Evolutionary conservation across 2,888 invertebrate species (phyloP).

Genomic region (Nipponacmea schrenckii): DNA sequence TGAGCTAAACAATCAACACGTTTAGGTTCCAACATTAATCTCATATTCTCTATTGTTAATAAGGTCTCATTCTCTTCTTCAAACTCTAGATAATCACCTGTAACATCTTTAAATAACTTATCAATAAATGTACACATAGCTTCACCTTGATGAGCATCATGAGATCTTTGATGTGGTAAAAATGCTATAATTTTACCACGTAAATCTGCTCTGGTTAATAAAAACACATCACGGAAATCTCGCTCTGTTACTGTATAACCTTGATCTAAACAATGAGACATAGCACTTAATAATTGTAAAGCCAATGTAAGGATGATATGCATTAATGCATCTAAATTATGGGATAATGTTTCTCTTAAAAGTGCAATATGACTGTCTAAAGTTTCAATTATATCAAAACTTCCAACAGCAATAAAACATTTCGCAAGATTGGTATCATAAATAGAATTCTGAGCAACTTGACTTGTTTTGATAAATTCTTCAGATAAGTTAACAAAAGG

Average conservation of each 20-base stretch:
- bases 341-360: conserved; percentile 40
- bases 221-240: conserved; percentile 53
- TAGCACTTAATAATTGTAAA: conserved; percentile 55
- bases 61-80: conserved; percentile 25
- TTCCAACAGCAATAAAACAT: conserved; percentile 52
- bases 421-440: conserved; percentile 48
- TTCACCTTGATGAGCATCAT: conserved; percentile 53
- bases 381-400: conserved; percentile 53
- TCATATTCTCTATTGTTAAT: conserved; percentile 37
- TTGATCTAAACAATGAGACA: conserved; percentile 57
- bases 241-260: conserved; percentile 54
- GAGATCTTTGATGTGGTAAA: conserved; percentile 52
- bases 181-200: conserved; percentile 50
- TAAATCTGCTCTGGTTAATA: conserved; percentile 44
- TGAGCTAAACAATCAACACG: conserved; percentile 51
- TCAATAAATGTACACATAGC: conserved; percentile 53
- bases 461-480: conserved; percentile 56
- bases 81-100: conserved; percentile 35
- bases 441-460: conserved; percentile 51
- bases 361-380: conserved; percentile 45
- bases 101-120: conserved; percentile 44
- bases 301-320: conserved; percentile 45
- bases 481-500: conserved; percentile 56
- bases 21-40: conserved; percentile 44
- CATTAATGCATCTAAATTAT: conserved; percentile 44